Percentiles rank a stretch among this genome's conserved stretches.
These are phyloP conservation scores for Charina bottae DNA, from an alignment of 2,113 vertebrate species.

Conservation along the genomic window DNA sequence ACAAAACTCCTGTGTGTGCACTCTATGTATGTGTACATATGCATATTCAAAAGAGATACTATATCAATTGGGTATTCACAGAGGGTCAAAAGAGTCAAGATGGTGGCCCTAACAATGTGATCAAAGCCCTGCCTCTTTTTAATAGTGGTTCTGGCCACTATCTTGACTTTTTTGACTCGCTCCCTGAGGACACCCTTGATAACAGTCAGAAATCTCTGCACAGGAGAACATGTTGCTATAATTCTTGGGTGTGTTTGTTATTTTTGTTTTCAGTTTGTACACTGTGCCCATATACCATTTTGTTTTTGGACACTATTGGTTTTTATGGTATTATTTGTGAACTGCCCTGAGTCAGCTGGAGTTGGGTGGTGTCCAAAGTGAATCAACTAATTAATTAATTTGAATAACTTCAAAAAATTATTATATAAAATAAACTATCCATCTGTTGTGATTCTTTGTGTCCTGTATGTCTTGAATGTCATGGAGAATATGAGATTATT, in stretches of 20 bases:
- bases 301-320: not conserved
- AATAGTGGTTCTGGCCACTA: not conserved
- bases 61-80: too few species aligned
- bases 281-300: not conserved
- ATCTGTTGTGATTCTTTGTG: not conserved
- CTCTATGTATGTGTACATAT: too few species aligned
- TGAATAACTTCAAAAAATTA: not conserved
- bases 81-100: not conserved
- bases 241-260: too few species aligned
- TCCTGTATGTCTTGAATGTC: not conserved
- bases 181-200: not conserved
- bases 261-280: too few species aligned
- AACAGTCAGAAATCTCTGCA: not conserved
- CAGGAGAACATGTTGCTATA: not conserved
- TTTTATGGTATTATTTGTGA: not conserved
- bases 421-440: not conserved
- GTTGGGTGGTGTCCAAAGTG: not conserved
- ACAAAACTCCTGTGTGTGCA: too few species aligned
- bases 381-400: not conserved
- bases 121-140: not conserved
- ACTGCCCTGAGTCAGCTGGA: not conserved
- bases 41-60: too few species aligned
- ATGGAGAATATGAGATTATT: not conserved
- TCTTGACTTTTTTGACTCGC: not conserved
- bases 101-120: not conserved